Percentiles rank a stretch among this genome's conserved stretches.
Evolutionary conservation across 2,113 vertebrate species (phyloP).

Genomic region (Neogobius melanostomus): DNA sequence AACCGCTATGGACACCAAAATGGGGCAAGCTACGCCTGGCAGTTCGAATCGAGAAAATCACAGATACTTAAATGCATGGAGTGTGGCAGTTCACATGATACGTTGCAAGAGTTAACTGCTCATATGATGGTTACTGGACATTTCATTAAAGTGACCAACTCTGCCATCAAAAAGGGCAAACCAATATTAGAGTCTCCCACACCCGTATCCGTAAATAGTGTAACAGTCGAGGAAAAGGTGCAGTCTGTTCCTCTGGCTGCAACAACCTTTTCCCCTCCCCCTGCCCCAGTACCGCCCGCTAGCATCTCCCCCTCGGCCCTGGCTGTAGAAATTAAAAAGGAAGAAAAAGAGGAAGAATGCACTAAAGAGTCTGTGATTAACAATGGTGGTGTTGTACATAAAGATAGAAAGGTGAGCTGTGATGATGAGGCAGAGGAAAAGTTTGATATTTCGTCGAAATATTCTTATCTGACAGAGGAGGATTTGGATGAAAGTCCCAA

Average conservation of each 20-base stretch:
- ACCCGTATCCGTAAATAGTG: constrained; percentile 72
- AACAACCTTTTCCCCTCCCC: constrained; percentile 92
- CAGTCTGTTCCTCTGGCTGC: constrained; percentile 96
- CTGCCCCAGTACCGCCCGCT: constrained; percentile 84
- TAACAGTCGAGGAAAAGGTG: constrained; percentile 87
- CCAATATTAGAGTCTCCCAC: constrained; percentile 87
- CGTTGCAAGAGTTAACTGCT: constrained; percentile 94
- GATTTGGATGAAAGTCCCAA: constrained; percentile 96
- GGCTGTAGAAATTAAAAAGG: constrained; percentile 90
- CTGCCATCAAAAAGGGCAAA: constrained; percentile 98
- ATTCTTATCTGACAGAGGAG: constrained; percentile 94
- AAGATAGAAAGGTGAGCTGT: constrained; percentile 82
- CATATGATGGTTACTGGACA: constrained; percentile 99
- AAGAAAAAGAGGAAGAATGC: constrained; percentile 87
- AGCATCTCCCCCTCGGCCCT: constrained; percentile 84
- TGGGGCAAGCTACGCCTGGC: constrained; percentile 98
- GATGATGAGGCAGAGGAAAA: constrained; percentile 89
- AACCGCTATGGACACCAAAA: constrained; percentile 98
- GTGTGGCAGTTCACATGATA: constrained; percentile 96
- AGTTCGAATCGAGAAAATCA: constrained; percentile 97
- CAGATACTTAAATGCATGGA: constrained; percentile 99
- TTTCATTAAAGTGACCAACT: constrained; percentile 98
- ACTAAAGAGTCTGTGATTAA: constrained; percentile 78
- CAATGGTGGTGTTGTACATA: constrained; percentile 73
- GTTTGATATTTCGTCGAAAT: constrained; percentile 94